Evolutionary conservation across 1,140 invertebrate genomes (phyloP).

Genomic region (Nylanderia fulva): DNA sequence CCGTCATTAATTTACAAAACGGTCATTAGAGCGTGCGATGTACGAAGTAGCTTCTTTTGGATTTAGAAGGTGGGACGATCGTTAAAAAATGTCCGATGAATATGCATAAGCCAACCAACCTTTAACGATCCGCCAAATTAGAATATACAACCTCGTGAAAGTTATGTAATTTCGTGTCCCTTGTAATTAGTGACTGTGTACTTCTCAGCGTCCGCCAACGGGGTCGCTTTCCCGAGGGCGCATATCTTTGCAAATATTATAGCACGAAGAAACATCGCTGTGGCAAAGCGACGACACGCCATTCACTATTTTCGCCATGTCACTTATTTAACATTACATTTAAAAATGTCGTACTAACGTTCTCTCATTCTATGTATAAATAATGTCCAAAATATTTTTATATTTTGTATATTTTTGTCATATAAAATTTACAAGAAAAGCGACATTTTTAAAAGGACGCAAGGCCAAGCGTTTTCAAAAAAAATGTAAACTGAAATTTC

Average conservation of each 20-base stretch:
- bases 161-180: conserved; percentile 74
- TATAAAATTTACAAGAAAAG: conserved; percentile 9
- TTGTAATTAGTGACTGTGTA: conserved; percentile 68
- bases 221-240: conserved; percentile 55
- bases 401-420: neutral
- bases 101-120: conserved; percentile 71
- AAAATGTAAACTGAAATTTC: conserved; percentile 7
- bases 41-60: conserved; percentile 56
- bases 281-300: conserved; percentile 24
- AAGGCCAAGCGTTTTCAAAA: conserved; percentile 12
- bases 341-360: conserved; percentile 15
- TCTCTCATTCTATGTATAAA: neutral
- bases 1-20: conserved; percentile 74
- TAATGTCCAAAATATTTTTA: conserved; percentile 7
- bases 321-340: conserved; percentile 36
- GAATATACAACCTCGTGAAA: conserved; percentile 72
- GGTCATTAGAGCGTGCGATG: conserved; percentile 65
- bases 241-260: conserved; percentile 73
- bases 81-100: conserved; percentile 73
- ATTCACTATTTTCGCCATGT: conserved; percentile 13
- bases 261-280: conserved; percentile 49
- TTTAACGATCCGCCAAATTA: conserved; percentile 78
- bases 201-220: conserved; percentile 55
- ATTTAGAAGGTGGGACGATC: conserved; percentile 44
- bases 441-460: neutral